Evolutionary conservation across 2,113 vertebrate species (phyloP), one percentile per base, ranked within the genome.

Genomic region (Plecturocebus donacophilus): DNA sequence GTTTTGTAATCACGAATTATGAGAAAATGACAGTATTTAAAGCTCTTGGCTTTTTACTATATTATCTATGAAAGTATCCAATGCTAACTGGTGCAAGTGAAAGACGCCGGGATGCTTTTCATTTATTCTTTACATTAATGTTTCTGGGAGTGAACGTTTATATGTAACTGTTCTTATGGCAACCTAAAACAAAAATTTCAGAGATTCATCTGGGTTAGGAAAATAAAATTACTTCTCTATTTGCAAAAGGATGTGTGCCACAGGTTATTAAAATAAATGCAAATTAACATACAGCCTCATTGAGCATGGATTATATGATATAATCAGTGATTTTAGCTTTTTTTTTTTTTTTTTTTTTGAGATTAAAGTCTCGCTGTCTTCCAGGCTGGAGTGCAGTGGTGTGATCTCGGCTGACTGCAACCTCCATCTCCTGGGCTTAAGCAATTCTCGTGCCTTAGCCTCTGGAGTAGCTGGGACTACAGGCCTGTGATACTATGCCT

Each of bases 291-390:
- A 9, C 2, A 5, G 52, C 52, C 17, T 2, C 32, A n/a, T 21
- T 0, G 25, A 32, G 19, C 45, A 1, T 8, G n/a, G 52, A 12
- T 12, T 27, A 4, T 12, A 5, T 6, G 35, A 52, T n/a, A 5
- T 52, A n/a, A 35, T 49, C 17, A 23, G 66, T 27, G 45, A 40
- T 21, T 47, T 47, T 47, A 5, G 27, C 12, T 32, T 64, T 64
- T 32, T 64, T 64, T 61, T 56, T 64, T 64, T 61, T 56, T 56
- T 30, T 30, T 14, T 64, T 14, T 61, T 61, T 27, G 27, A 64
- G 5, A 64, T 2, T 2, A 13, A 6, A 30, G 12, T 64, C 61
- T 64, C 6, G 25, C 58, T 64, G 13, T 14, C 27, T 14, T 6
- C 12, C 61, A 30, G 61, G 27, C 61, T 14, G 61, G 27, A 32